These are phyloP conservation scores for Syrista parreyssii DNA, from an alignment of 2,888 invertebrate genomes.

Conservation along the genomic window DNA sequence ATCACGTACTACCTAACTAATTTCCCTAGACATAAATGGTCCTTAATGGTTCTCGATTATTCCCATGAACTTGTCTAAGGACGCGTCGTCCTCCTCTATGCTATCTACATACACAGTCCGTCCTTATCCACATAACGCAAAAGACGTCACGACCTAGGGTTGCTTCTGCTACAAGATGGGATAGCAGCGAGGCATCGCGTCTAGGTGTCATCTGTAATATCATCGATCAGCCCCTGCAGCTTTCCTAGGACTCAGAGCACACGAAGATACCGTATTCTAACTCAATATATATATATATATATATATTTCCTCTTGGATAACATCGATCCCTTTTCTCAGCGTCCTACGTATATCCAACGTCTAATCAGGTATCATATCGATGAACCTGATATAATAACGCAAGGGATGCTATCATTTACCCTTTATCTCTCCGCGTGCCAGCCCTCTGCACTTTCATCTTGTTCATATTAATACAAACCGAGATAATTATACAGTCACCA, in stretches of 20 bases:
- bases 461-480: not conserved
- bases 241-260: not conserved
- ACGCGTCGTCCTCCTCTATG: not conserved
- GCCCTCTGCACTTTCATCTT: not conserved
- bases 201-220: not conserved
- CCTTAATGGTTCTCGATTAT: not conserved
- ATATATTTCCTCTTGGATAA: not conserved
- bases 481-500: not conserved
- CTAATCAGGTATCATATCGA: not conserved
- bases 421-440: not conserved
- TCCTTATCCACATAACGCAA: not conserved
- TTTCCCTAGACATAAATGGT: not conserved
- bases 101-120: not conserved
- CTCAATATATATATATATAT: not conserved
- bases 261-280: not conserved
- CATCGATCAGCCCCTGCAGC: not conserved
- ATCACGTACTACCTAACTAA: not conserved
- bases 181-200: not conserved
- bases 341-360: not conserved
- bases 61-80: not conserved
- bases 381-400: not conserved
- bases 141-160: not conserved
- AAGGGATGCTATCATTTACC: not conserved
- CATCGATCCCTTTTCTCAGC: not conserved
- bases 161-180: not conserved